Base-by-base conservation (phyloP, 1,140 invertebrate species). In the Anthonomus grandis region DNA sequence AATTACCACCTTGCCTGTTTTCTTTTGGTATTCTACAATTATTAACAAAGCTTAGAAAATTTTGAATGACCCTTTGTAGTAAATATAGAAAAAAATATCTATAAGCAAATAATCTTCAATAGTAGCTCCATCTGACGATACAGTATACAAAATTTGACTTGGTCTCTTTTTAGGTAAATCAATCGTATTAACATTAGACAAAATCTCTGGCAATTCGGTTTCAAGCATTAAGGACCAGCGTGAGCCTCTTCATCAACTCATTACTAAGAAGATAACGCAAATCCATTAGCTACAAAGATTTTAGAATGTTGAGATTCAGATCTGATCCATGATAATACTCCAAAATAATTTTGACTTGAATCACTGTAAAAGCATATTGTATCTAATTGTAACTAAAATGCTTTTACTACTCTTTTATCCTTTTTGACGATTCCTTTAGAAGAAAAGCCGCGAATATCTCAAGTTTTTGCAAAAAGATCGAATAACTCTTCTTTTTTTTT, bases 251-350 rank as follows among this genome's bases (percentile, higher is more conserved):
- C 41, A 1, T 23, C 31, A 18, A 49, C 34, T 4, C 64, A 61
- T 13, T 58, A 52, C 18, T 47, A 39, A 41, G 68, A 63, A 34
- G 75, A 73, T 52, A 67, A 50, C 0, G 64, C 31, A 0, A 75
- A 71, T 23, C 74, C 31, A 64, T 76, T 77, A 0, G 64, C 65
- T 0, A 72, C 67, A 47, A 75, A 76, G 0, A 67, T 64, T 45
- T 68, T 69, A 57, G 71, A 67, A 17, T 42, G 31, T 37, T 44
- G 57, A 8, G 73, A 69, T 10, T 63, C 56, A 18, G 55, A 62
- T 21, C 54, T 64, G 10, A 75, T 58, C 75, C 73, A 77, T 4
- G 60, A 59, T 10, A 75, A 39, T 1, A 73, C 69, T 0, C 74
- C 66, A 3, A 66, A n/a, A n/a, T n/a, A n/a, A n/a, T n/a, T n/a